Conservation (phyloP, 2,113 vertebrate species). For the Aplodontia rufa region DNA sequence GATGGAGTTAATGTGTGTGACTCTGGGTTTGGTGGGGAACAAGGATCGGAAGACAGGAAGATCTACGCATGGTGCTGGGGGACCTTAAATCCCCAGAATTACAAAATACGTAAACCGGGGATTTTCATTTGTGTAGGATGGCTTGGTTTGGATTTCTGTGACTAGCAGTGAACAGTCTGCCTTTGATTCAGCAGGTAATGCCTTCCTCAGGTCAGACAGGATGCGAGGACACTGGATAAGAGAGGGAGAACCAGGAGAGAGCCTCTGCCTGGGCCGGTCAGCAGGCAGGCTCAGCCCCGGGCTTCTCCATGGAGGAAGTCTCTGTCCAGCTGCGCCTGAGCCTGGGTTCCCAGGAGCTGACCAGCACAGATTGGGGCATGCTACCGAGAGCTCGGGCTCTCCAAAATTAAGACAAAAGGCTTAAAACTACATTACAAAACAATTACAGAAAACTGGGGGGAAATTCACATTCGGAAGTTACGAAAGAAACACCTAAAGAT, state of each 20-base stretch:
- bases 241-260: background rate
- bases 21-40: background rate
- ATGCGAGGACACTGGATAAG: background rate
- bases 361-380: background rate
- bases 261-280: no score
- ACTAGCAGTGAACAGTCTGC: background rate
- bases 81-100: no score
- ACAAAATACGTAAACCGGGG: background rate
- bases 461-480: background rate
- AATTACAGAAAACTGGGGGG: background rate
- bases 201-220: background rate
- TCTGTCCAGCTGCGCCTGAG: background rate
- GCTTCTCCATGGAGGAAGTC: background rate
- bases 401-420: background rate
- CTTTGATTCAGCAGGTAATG: background rate
- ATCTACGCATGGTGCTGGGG: background rate
- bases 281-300: background rate
- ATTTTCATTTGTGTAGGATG: background rate
- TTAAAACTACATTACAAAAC: background rate
- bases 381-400: background rate
- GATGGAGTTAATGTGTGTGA: background rate
- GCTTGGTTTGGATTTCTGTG: background rate
- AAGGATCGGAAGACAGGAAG: background rate
- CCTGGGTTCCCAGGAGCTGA: background rate
- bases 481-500: background rate